A percentile compares a stretch with the other conserved stretches of the same genome.
Conservation (phyloP, 1,140 invertebrate species). For the Drosophila parabipectinata region DNA sequence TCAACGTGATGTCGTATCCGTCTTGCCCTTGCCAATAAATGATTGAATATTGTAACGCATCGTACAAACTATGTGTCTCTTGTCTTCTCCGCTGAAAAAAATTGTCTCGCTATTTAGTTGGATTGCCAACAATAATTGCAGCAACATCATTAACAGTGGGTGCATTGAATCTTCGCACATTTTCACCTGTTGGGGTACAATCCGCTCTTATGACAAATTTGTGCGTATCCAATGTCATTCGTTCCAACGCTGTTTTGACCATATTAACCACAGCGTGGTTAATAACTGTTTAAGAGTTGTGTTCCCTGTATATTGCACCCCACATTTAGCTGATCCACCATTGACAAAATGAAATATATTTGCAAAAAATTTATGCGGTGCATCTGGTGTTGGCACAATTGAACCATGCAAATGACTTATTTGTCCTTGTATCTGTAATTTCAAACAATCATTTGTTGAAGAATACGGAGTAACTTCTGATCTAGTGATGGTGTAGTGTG, state of each 20-base stretch:
- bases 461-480: too few species aligned
- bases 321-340: conserved; percentile 61
- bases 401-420: too few species aligned
- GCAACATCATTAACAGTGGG: conserved; percentile 12
- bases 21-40: conserved; percentile 84
- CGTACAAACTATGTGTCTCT: background rate
- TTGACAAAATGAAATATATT: conserved; percentile 74
- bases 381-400: too few species aligned
- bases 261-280: conserved; percentile 59
- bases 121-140: conserved; percentile 17
- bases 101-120: conserved; percentile 4
- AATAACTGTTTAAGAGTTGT: conserved; percentile 63
- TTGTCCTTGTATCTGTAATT: too few species aligned
- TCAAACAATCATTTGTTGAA: too few species aligned
- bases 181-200: background rate
- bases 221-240: too few species aligned
- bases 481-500: too few species aligned
- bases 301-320: conserved; percentile 43
- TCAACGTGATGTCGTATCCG: conserved; percentile 69
- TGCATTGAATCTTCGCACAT: conserved; percentile 3
- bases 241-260: background rate
- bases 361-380: conserved; percentile 68
- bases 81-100: too few species aligned
- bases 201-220: conserved; percentile 2
- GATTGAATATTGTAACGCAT: conserved; percentile 76